Base-by-base conservation (phyloP, 1,140 invertebrate species). In the Hirudo medicinalis region DNA sequence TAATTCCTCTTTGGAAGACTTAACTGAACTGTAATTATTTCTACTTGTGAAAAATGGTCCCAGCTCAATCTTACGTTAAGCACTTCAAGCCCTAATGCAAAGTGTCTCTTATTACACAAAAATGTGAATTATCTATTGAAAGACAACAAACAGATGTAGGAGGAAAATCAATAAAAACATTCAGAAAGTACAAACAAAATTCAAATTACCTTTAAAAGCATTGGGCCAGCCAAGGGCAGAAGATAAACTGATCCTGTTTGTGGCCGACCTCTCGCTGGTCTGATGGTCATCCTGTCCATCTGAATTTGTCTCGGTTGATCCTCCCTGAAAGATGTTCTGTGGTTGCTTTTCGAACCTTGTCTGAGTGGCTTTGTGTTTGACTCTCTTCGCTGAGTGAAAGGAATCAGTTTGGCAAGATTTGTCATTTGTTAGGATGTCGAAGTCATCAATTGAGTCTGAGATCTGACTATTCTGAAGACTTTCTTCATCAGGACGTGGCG, bases 281-380 rank as follows among this genome's bases (percentile, higher is more conserved):
- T n/a, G 57, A 25, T 6, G 3, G 13, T 63, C 57, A 13, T 22
- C 29, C 19, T 15, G 22, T 15, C 8, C 29, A 13, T 63, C 29
- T 22, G 57, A 63, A 49, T 49, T 49, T 11, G 43, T 49, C 43
- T 49, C 43, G 43, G 43, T 49, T 11, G 43, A 49, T 49, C 43
- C 43, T 49, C 43, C 43, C 15, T 49, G 43, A 49, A 49, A 49
- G 4, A 63, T 22, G 22, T 6, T 25, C 57, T 63, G 22, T 22
- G 57, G 22, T 11, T 63, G 57, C 20, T n/a, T 63, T 2, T 63
- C 57, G 13, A 63, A 63, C 29, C 57, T 22, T 6, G 57, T 63
- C 29, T 63, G 57, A 63, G 57, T 63, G 29, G 57, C 57, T 63
- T 63, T 63, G 57, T 63, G 22, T 63, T 63, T 63, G 22, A 32